phyloP scores from a whole-genome alignment of 2,113 vertebrate genomes.

The Ranitomeya variabilis region DNA sequence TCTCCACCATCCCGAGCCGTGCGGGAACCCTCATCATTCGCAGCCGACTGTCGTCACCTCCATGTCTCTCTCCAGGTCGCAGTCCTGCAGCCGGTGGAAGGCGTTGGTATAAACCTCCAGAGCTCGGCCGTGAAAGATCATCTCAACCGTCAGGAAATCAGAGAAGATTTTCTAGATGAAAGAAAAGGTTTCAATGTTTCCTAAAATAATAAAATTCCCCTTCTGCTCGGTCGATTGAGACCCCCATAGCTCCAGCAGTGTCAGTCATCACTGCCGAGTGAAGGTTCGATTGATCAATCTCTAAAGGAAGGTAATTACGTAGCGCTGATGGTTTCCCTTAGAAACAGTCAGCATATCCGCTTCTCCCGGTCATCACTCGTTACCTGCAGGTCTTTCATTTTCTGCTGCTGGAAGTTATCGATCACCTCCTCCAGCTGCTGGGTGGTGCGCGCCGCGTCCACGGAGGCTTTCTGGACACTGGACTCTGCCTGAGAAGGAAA shows the following conservation, averaged over 20 bases:
- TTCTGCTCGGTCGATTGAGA: no score
- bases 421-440: conserved; percentile 76
- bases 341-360: neutral
- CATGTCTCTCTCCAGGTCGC: conserved; percentile 74
- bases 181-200: no score
- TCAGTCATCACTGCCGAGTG: neutral
- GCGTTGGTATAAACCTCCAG: conserved; percentile 80
- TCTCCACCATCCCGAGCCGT: no score
- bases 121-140: conserved; percentile 82
- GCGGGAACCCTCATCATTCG: neutral
- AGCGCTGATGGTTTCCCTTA: no score
- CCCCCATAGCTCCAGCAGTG: no score
- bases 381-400: conserved; percentile 80
- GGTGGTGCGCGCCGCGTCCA: conserved; percentile 70
- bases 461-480: conserved; percentile 74
- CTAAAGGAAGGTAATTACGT: no score
- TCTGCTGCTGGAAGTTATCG: conserved; percentile 76
- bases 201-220: no score
- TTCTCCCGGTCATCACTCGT: neutral
- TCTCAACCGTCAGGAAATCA: conserved; percentile 82
- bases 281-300: neutral
- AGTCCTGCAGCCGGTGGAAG: conserved; percentile 72
- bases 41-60: conserved; percentile 66
- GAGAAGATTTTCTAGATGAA: conserved; percentile 72
- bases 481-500: conserved; percentile 72